Base-by-base conservation (phyloP, 2,888 invertebrate genomes). In the Zaprionus obscuricornis region DNA sequence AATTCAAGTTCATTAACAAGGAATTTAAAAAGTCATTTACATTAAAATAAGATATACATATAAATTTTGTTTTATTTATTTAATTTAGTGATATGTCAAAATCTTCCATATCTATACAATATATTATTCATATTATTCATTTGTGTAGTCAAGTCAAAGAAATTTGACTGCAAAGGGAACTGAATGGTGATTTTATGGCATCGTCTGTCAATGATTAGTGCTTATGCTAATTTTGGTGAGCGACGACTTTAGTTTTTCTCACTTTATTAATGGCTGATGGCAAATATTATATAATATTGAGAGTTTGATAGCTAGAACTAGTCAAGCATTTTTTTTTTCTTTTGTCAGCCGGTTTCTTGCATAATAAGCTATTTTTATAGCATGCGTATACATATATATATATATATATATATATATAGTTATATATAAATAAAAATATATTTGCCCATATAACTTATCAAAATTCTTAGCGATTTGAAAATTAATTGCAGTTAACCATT, bases 211-310 rank as follows among this genome's bases (percentile, higher is more conserved):
- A 63, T 69, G 59, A 63, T 73, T 74, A 59, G 67, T 81, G 81
- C 74, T 66, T 81, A 83, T 81, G 79, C 63, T 83, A 79, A 83
- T 79, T 79, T 66, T 42, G 47, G 45, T 55, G 36, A 58, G 57
- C 51, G 52, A 57, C 56, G 58, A 55, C 47, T 62, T 70, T 14
- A 55, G 59, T 22, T 68, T 62, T 75, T 78, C 66, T 74, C 67
- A 63, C 72, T 73, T 72, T 63, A 65, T 72, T 73, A 73, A 72
- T 77, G 59, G 54, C 46, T 45, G 37, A 17, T 34, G 47, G 58
- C 56, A 62, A 70, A 74, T 72, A 67, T 81, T 77, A 77, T 81
- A 77, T 77, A 83, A 81, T 70, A 50, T 49, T 56, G 42, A 49
- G 39, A 11, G 56, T 26, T 51, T 55, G 46, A 27, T 62, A 50